Conservation (phyloP, 2,113 vertebrate genomes). For the rabbit (Oryctolagus cuniculus) region mOryCun1.1 NC_091445.1:86018001-86018500, state of each 20-base stretch:
- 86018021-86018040: background rate
- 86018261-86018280: background rate
- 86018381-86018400: constrained; percentile 21
- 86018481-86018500: constrained; percentile 47
- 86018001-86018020: background rate
- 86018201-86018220: background rate
- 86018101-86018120: background rate
- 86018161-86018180: background rate
- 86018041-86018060: background rate
- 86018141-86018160: background rate
- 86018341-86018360: background rate
- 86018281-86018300: constrained; percentile 35
- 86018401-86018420: background rate
- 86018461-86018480: constrained; percentile 63
- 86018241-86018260: constrained; percentile 10
- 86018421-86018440: constrained; percentile 38
- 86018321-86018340: constrained; percentile 32
- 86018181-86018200: background rate
- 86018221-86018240: background rate
- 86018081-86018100: too few species aligned
- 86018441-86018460: constrained; percentile 60
- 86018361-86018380: background rate
- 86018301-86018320: constrained; percentile 12
- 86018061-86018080: background rate
- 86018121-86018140: background rate